Base-by-base conservation (phyloP, 2,888 invertebrate species). In the Aromia moschata region DNA sequence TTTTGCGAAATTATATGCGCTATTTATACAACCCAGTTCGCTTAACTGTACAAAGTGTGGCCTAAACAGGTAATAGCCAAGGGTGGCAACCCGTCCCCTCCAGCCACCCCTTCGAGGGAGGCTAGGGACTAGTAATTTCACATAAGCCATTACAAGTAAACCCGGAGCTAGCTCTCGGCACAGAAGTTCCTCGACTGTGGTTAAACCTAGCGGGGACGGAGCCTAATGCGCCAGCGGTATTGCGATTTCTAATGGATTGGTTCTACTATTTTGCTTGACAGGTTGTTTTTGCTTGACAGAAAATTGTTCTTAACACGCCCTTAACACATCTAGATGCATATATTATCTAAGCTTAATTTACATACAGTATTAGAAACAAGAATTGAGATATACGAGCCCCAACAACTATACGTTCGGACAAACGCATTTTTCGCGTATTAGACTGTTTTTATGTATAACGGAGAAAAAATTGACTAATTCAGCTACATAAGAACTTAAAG, bases 41-140 rank as follows among this genome's bases (percentile, higher is more conserved):
- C 60, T 57, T 67, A 64, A 67, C 66, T 66, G 67, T 66, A 68
- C 61, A 62, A 66, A 67, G 63, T 68, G 65, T 64, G 64, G 66
- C 64, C 66, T 64, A 66, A 63, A 63, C 66, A 66, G 63, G 66
- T 66, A 63, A 66, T 64, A 64, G 66, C 63, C 58, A 47, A 54
- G 56, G 53, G 59, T 60, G 44, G 45, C 36, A 31, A 55, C 62
- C 60, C 65, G 46, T 41, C 44, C 37, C 60, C 45, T 44, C 59
- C 56, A 37, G 33, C 33, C 41, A 38, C 40, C 53, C 53, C 55
- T 37, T 20, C 40, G 38, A 54, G 41, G 54, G 61, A 49, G 44
- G 36, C 60, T 56, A 46, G 55, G 55, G 55, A 57, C 51, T 56
- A 62, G 62, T 62, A 62, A 62, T 62, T 65, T 65, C 62, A 57